Base-by-base conservation (phyloP, 2,888 invertebrate species). In the Cataglyphis livida region DNA sequence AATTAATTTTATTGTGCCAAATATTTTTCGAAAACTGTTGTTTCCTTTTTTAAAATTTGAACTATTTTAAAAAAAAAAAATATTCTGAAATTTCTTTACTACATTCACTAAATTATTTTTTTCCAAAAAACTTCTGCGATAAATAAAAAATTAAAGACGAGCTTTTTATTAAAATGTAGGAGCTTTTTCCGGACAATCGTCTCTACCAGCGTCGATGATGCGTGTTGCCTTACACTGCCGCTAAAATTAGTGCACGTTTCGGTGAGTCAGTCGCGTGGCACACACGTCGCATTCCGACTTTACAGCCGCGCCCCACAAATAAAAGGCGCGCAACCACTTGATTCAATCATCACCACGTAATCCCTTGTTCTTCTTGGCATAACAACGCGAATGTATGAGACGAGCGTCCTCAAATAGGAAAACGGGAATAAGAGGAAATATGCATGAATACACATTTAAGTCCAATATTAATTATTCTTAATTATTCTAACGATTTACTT, bases 311-410 rank as follows among this genome's bases (percentile, higher is more conserved):
- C 81, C 88, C 90, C 90, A 84, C 89, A 91, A 91, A 92, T 51
- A 51, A 92, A 91, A 91, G 89, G 85, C 85, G 66, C 87, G 81
- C 83, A 84, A 81, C 81, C 84, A 88, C 92, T 92, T 92, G 91
- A 92, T 91, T 90, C 92, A 89, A 92, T 92, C 92, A 88, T 91
- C 91, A 89, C 84, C 86, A 83, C 74, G 90, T 88, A 87, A 89
- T 85, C 85, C 83, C 25, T 86, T 84, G 84, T 89, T 88, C 87
- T 85, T 87, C 87, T 86, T 86, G 84, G 85, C 85, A 86, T 68
- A 75, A 76, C 18, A 28, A 12, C 12, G 44, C 41, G 41, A 44
- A 68, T 54, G 21, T n/a, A 32, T 61, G 68, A 15, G 61, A 41
- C 54, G 25, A 66, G 25, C 48, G 38, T 57, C 38, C 76, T 87